phyloP scores from a whole-genome alignment of 2,888 invertebrate species.

The Drosophila rubida region DNA sequence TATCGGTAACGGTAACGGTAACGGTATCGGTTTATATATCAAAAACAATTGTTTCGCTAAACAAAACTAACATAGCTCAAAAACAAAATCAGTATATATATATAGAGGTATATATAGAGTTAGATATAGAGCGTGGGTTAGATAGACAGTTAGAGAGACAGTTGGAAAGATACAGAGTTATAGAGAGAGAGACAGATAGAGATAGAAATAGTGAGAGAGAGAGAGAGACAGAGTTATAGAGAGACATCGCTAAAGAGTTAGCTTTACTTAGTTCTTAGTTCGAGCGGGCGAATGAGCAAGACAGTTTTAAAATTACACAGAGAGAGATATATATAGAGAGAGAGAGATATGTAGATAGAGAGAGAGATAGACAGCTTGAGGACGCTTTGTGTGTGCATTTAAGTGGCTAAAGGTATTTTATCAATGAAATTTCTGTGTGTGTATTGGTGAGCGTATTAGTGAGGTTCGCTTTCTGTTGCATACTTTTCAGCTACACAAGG shows the following conservation, averaged over 20 bases:
- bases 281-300: constrained; percentile 51
- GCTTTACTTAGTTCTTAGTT: constrained; percentile 30
- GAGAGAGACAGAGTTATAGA: constrained; percentile 31
- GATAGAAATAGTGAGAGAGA: constrained; percentile 32
- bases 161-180: constrained; percentile 29
- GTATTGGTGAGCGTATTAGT: constrained; percentile 16
- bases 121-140: constrained; percentile 49
- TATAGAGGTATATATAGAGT: constrained; percentile 56
- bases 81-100: constrained; percentile 72
- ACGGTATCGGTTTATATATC: constrained; percentile 28
- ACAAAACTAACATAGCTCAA: constrained; percentile 76
- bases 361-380: constrained; percentile 40
- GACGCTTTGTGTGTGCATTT: constrained; percentile 57
- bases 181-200: constrained; percentile 26
- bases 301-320: constrained; percentile 45
- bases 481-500: constrained; percentile 63
- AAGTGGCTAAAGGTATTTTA: constrained; percentile 42
- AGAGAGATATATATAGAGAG: constrained; percentile 30
- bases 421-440: constrained; percentile 35
- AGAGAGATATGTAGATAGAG: constrained; percentile 23
- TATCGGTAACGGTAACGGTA: constrained; percentile 27
- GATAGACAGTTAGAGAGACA: constrained; percentile 52
- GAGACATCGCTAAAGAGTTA: constrained; percentile 39
- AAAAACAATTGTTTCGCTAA: constrained; percentile 72
- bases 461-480: constrained; percentile 49